Percentiles rank a stretch among this genome's conserved stretches.
Conservation (phyloP, 2,888 invertebrate genomes). For the Drosophila infuscata region DNA sequence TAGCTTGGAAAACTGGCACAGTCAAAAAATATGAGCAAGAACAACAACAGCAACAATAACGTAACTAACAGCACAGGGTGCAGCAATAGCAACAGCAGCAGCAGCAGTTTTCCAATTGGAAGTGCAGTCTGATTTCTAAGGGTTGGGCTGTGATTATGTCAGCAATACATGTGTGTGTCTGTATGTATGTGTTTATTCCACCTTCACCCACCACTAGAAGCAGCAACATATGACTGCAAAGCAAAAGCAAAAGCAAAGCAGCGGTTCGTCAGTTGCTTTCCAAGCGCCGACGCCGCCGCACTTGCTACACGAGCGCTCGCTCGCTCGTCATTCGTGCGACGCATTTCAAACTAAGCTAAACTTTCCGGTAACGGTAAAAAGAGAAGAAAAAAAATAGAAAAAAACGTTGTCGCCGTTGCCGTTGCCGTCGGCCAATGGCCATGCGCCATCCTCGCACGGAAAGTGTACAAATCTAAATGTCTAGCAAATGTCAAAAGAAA, state of each 20-base stretch:
- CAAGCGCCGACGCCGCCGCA: constrained; percentile 77
- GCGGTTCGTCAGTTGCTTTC: constrained; percentile 74
- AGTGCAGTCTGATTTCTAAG: constrained; percentile 72
- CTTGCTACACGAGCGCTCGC: constrained; percentile 61
- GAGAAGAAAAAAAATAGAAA: background rate
- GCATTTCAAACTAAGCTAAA: constrained; percentile 46
- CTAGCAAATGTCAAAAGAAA: constrained; percentile 15
- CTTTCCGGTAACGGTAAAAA: constrained; percentile 52
- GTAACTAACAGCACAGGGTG: constrained; percentile 68
- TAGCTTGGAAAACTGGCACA: constrained; percentile 77
- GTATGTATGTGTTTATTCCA: constrained; percentile 28
- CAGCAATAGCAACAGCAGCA: constrained; percentile 56
- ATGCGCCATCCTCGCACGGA: constrained; percentile 44
- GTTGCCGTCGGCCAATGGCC: constrained; percentile 65
- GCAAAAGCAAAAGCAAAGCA: constrained; percentile 21
- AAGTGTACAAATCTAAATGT: constrained; percentile 53
- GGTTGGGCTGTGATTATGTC: constrained; percentile 82
- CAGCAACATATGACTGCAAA: constrained; percentile 52
- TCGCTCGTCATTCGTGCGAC: constrained; percentile 56
- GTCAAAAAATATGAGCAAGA: constrained; percentile 65
- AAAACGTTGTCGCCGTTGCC: constrained; percentile 27
- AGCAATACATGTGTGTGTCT: constrained; percentile 44
- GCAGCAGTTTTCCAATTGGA: constrained; percentile 69
- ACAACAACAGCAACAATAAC: constrained; percentile 28
- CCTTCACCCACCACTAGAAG: constrained; percentile 50